Evolutionary conservation across 2,888 invertebrate genomes (phyloP).

Genomic region (Plagiodera versicolora): DNA sequence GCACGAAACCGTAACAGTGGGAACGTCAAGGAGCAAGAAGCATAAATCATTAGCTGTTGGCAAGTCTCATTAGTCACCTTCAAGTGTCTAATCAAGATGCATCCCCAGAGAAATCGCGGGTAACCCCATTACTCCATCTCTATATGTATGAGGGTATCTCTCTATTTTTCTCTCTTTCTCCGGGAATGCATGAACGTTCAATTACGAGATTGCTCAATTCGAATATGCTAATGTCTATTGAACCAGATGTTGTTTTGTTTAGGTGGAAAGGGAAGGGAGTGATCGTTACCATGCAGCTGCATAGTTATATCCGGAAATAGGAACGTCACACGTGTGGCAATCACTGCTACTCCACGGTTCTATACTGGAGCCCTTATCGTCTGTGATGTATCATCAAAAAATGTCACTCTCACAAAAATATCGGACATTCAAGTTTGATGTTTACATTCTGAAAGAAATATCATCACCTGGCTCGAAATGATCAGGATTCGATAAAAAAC

Average conservation of each 20-base stretch:
- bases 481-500: too few relatives aligned
- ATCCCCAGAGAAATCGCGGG: not conserved
- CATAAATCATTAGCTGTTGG: constrained; percentile 1
- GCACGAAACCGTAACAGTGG: not conserved
- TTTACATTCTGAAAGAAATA: too few relatives aligned
- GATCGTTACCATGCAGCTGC: not conserved
- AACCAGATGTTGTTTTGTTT: not conserved
- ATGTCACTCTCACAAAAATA: too few relatives aligned
- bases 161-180: not conserved
- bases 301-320: not conserved
- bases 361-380: too few relatives aligned
- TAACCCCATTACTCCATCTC: not conserved
- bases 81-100: constrained; percentile 1
- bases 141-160: not conserved
- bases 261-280: not conserved
- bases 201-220: not conserved
- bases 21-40: not conserved
- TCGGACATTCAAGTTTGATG: too few relatives aligned
- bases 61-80: constrained; percentile 1
- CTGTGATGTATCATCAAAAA: too few relatives aligned
- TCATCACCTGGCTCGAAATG: too few relatives aligned
- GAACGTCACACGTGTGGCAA: too few relatives aligned
- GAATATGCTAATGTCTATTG: not conserved
- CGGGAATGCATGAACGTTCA: not conserved
- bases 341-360: too few relatives aligned